Conservation (phyloP, 2,797 vertebrate species). For the Sitta carolinensis region DNA sequence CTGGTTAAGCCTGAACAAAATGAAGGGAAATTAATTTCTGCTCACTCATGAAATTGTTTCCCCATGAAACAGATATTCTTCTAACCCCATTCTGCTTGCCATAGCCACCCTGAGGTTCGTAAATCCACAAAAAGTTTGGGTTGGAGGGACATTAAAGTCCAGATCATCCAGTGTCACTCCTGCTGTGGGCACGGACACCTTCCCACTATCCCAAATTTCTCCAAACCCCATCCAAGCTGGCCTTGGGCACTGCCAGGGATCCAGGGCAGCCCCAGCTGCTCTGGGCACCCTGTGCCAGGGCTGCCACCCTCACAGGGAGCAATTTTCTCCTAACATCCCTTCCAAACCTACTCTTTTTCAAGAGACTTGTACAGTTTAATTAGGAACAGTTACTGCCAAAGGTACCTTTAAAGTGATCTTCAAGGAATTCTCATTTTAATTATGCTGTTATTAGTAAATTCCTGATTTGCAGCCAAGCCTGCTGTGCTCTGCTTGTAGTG, state of each 20-base stretch:
- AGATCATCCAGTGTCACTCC: background rate
- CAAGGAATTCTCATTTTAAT: slow-evolving; percentile 19
- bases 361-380: background rate
- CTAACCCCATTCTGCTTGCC: background rate
- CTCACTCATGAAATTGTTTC: background rate
- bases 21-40: slow-evolving; percentile 4
- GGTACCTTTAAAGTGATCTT: background rate
- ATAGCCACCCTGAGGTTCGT: background rate
- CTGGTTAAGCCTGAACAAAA: slow-evolving; percentile 8
- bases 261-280: background rate
- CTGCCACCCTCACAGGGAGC: fast-evolving
- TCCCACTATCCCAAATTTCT: fast-evolving
- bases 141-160: background rate
- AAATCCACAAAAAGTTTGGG: background rate
- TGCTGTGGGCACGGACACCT: background rate
- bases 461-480: background rate
- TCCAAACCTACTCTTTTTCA: background rate
- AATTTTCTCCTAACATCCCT: background rate
- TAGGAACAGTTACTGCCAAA: background rate
- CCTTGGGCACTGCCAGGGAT: background rate
- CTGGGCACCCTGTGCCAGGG: background rate
- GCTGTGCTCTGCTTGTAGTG: background rate
- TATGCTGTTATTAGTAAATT: slow-evolving; percentile 2
- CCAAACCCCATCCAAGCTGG: background rate
- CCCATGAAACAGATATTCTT: background rate